Percentiles rank a stretch among this genome's conserved stretches.
phyloP scores from a whole-genome alignment of 2,113 vertebrate species.

The Osmerus eperlanus region DNA sequence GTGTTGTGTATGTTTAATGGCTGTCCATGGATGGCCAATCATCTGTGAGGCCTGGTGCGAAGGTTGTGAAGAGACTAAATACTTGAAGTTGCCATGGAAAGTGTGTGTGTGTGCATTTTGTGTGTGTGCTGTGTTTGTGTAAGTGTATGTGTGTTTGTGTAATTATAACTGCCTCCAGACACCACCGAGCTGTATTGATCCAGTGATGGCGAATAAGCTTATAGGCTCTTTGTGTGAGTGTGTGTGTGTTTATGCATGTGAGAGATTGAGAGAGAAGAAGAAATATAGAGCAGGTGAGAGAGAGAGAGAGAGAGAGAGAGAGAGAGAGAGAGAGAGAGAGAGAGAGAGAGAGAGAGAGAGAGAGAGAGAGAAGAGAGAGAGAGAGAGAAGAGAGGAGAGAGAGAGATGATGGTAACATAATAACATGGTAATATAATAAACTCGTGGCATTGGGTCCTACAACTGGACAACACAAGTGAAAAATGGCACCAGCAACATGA shows the following conservation, averaged over 20 bases:
- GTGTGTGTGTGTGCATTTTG: background rate
- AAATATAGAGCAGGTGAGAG: too few relatives aligned
- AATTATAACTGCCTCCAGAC: too few relatives aligned
- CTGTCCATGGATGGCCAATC: background rate
- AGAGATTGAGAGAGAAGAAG: too few relatives aligned
- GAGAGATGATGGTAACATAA: background rate
- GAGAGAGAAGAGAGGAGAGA: background rate
- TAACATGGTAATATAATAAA: background rate
- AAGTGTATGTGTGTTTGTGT: too few relatives aligned
- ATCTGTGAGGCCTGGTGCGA: background rate
- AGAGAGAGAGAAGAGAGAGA: background rate
- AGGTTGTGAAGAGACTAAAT: background rate
- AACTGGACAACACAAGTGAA: too few relatives aligned
- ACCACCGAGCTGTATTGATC: too few relatives aligned
- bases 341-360: too few relatives aligned
- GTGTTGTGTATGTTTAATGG: constrained; percentile 18
- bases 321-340: too few relatives aligned
- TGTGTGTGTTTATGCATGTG: background rate
- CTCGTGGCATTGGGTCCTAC: too few relatives aligned
- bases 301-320: too few relatives aligned
- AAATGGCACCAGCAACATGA: too few relatives aligned
- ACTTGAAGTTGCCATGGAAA: background rate
- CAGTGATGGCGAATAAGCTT: background rate
- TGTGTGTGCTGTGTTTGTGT: too few relatives aligned
- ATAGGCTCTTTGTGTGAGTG: background rate